These are phyloP conservation scores for Lithobates sylvaticus DNA, from an alignment of 2,797 vertebrate genomes.

Conservation along the genomic window DNA sequence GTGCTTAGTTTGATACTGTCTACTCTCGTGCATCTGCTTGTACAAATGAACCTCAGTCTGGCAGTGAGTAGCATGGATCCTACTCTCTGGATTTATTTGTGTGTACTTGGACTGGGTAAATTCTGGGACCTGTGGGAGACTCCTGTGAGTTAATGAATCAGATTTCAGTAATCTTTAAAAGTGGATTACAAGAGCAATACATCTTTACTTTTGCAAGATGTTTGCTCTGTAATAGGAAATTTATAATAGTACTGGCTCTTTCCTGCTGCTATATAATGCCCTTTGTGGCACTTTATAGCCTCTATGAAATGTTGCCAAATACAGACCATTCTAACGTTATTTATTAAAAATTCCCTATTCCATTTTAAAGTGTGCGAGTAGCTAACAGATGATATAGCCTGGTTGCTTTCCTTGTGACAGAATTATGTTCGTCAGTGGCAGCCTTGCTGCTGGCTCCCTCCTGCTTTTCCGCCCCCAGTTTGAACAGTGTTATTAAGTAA, in stretches of 20 bases:
- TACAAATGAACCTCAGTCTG: too few relatives aligned
- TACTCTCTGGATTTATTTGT: neutral
- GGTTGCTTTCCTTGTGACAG: slow-evolving; percentile 20
- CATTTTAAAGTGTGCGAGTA: neutral
- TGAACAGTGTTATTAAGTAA: slow-evolving; percentile 40
- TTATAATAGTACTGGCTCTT: neutral
- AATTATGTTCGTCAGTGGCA: slow-evolving; percentile 45
- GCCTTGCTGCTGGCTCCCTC: slow-evolving; percentile 50
- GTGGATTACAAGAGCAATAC: neutral
- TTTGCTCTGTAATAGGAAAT: neutral
- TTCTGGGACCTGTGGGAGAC: neutral
- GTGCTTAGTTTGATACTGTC: too few relatives aligned
- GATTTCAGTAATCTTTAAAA: neutral
- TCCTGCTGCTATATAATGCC: neutral
- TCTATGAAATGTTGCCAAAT: neutral
- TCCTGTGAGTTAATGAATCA: too few relatives aligned
- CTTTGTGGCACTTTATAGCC: neutral
- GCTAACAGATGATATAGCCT: slow-evolving; percentile 40
- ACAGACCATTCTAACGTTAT: neutral
- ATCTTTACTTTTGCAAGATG: neutral
- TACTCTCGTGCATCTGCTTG: too few relatives aligned
- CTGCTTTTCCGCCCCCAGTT: slow-evolving; percentile 41
- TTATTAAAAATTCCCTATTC: neutral
- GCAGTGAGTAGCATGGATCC: neutral
- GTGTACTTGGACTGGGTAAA: neutral